phyloP scores from a whole-genome alignment of 2,888 invertebrate genomes.

The Zaprionus bogoriensis region DNA sequence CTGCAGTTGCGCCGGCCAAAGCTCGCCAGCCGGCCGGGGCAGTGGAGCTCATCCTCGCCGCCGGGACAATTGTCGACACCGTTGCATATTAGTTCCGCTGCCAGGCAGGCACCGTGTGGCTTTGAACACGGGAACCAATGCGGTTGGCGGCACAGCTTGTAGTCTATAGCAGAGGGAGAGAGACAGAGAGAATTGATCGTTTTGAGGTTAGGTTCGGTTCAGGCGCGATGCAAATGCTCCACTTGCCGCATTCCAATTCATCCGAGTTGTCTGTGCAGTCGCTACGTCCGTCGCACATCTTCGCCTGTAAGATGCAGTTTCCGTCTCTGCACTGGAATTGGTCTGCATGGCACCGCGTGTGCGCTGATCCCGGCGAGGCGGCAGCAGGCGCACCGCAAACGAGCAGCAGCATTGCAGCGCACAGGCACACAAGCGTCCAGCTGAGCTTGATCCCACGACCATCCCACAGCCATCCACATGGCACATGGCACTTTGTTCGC shows the following conservation, averaged over 20 bases:
- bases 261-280: conserved; percentile 81
- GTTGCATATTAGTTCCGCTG: conserved; percentile 88
- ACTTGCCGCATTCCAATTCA: conserved; percentile 81
- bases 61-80: conserved; percentile 87
- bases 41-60: conserved; percentile 85
- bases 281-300: conserved; percentile 79
- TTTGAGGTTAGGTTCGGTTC: conserved; percentile 21
- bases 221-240: no score
- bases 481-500: conserved; percentile 42
- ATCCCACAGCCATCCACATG: conserved; percentile 16
- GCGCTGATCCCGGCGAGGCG: conserved; percentile 47
- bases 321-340: conserved; percentile 84
- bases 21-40: conserved; percentile 49
- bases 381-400: conserved; percentile 62
- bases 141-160: conserved; percentile 78
- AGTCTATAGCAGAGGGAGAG: conserved; percentile 57
- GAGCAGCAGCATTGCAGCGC: conserved; percentile 52
- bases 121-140: conserved; percentile 81
- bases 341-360: conserved; percentile 78
- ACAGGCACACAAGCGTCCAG: conserved; percentile 39
- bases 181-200: neutral
- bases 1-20: conserved; percentile 68
- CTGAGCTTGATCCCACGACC: neutral
- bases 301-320: conserved; percentile 78
- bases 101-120: conserved; percentile 86